A percentile compares a stretch with the other conserved stretches of the same genome.
Conservation (phyloP, 2,797 vertebrate genomes). For the Oreortyx pictus region DNA sequence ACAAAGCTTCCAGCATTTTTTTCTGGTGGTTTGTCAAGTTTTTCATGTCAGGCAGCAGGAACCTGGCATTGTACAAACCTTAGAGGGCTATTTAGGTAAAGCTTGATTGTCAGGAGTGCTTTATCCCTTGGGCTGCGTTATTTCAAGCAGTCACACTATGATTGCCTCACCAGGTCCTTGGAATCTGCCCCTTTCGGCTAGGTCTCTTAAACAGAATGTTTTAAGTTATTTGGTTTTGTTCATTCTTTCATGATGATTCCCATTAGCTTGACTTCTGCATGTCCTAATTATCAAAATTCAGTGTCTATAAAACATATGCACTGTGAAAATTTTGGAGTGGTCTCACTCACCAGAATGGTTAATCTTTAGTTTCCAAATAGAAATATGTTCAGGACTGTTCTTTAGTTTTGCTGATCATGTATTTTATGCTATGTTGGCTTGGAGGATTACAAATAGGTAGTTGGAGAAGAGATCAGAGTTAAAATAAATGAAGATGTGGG, state of each 20-base stretch:
- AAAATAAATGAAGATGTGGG: neutral
- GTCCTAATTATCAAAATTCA: neutral
- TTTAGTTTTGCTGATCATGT: neutral
- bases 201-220: neutral
- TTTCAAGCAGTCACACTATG: neutral
- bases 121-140: neutral
- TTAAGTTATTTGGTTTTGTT: neutral
- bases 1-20: conserved; percentile 5
- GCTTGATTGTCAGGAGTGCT: neutral
- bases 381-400: neutral
- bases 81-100: neutral
- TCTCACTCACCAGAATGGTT: neutral
- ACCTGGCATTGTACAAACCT: neutral
- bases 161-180: conserved; percentile 1
- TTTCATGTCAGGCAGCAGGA: conserved; percentile 5
- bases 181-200: neutral
- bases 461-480: neutral
- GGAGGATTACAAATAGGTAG: neutral
- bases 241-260: neutral
- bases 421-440: neutral
- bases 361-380: neutral
- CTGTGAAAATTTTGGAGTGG: neutral
- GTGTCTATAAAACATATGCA: neutral
- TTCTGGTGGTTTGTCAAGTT: neutral
- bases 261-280: neutral